Base-by-base conservation (phyloP, 2,113 vertebrate genomes). In the Miniopterus natalensis region DNA sequence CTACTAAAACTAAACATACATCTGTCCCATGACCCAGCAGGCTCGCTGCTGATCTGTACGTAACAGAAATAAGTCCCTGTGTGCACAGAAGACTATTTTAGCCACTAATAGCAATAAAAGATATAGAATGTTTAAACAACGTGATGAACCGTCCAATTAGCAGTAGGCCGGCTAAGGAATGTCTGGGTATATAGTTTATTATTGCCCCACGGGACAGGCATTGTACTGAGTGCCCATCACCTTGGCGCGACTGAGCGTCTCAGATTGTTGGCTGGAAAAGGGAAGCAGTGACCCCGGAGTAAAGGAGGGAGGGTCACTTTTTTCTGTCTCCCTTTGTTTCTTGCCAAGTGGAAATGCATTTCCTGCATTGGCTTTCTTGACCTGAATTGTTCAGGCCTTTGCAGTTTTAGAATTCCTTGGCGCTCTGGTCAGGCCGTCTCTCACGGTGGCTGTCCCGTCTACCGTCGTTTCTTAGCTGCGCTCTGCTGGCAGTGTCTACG, bases 361-460 rank as follows among this genome's bases (percentile, higher is more conserved):
- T 75, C 85, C 81, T 51, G 45, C 87, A 88, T 78, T 70, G 87
- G 49, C 42, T 86, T 83, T 87, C 74, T 6, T 13, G 23, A 23
- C 25, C 42, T 17, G 73, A 51, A 57, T 20, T 71, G 59, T 36
- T 49, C 42, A 55, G 17, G 23, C 12, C 42, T 80, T 59, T 8
- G 7, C 20, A 18, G 17, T 42, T 57, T 36, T 13, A 10, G 63
- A 65, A 14, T 4, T 47, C 25, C 53, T 40, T 15, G 68, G 12
- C 14, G 5, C 12, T 40, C 45, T 68, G 47, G 15, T 29, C 49
- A n/a, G 89, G 63, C 5, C 5, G 2, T 49, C 55, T 68, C 27
- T 70, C 10, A 3, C 1, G 31, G 40, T 6, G 11, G 13, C 23
- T 23, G n/a, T 23, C 9, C 15, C 17, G 27, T 8, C 13, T 0